Evolutionary conservation across 2,113 vertebrate genomes (phyloP), one percentile per base, ranked within the genome.

Genomic region (Thalassoma bifasciatum): DNA sequence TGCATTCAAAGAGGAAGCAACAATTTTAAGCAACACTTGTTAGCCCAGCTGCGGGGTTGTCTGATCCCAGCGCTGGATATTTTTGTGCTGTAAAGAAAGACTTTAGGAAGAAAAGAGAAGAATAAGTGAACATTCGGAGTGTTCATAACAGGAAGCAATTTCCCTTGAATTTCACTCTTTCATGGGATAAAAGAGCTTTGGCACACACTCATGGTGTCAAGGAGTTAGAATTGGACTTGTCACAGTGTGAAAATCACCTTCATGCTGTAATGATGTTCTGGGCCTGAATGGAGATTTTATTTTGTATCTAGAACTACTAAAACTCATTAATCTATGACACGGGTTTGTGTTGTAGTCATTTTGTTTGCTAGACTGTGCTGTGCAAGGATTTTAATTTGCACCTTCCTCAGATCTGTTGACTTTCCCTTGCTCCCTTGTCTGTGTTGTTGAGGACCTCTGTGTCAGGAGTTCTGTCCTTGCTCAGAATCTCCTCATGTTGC

Each of bases 101-200:
- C 7, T 46, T 51, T 78, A 84, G 70, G 49, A 76, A 62, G 60
- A 62, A 56, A 74, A 44, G 66, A 70, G 54, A 58, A 38, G 65
- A 84, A 75, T 73, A 77, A 66, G 51, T 81, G 56, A 52, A 72
- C 74, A 73, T 47, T 54, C 44, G 19, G 46, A 5, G 46, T 74
- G 46, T 86, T 82, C 68, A 87, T 81, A 88, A 53, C 84, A 89
- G 88, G 87, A 90, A 90, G 86, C 73, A 74, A 89, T 90, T 91
- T 90, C 71, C 76, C 72, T 64, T 69, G 51, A 30, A 87, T 83
- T 85, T 63, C 37, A 40, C 24, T 73, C 79, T 78, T 75, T 77
- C 42, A 79, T 17, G 38, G 22, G 1, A 14, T 10, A 14, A 34
- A 52, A 56, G n/a, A 61, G 51, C 72, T 56, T 65, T 74, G 77